These are phyloP conservation scores for Chelon auratus DNA, from an alignment of 2,797 vertebrate species.

Conservation along the genomic window DNA sequence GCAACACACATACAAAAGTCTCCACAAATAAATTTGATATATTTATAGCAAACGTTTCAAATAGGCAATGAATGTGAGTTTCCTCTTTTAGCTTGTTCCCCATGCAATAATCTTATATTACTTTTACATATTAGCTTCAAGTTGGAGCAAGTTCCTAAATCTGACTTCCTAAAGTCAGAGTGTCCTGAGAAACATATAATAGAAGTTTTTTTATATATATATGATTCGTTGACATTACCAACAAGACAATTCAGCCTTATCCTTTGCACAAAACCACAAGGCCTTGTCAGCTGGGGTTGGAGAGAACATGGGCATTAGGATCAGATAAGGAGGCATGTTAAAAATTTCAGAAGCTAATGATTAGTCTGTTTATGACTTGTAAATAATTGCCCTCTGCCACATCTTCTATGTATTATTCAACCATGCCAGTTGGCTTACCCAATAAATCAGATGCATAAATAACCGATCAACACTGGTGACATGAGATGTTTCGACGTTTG, in stretches of 20 bases:
- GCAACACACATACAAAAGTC: neutral
- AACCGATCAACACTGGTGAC: constrained; percentile 16
- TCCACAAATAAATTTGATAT: neutral
- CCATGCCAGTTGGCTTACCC: constrained; percentile 30
- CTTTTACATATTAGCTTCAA: no score
- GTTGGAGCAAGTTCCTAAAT: no score
- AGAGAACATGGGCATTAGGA: constrained; percentile 1
- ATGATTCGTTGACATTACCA: neutral
- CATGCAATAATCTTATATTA: no score
- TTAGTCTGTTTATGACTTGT: constrained; percentile 54
- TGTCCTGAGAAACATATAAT: neutral
- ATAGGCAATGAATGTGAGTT: no score
- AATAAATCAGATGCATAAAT: constrained; percentile 37
- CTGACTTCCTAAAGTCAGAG: neutral
- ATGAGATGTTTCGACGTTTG: neutral
- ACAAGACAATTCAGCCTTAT: neutral
- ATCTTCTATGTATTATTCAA: constrained; percentile 3
- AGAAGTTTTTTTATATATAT: neutral
- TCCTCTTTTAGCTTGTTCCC: no score
- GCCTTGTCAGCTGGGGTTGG: neutral
- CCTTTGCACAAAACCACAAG: constrained; percentile 9
- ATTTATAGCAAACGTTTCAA: no score
- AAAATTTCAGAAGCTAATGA: constrained; percentile 58
- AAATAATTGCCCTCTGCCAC: constrained; percentile 15
- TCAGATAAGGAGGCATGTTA: constrained; percentile 24